A percentile compares a stretch with the other conserved stretches of the same genome.
These are phyloP conservation scores for Podarcis lilfordi DNA, from an alignment of 2,797 vertebrate species.

Conservation along the genomic window DNA sequence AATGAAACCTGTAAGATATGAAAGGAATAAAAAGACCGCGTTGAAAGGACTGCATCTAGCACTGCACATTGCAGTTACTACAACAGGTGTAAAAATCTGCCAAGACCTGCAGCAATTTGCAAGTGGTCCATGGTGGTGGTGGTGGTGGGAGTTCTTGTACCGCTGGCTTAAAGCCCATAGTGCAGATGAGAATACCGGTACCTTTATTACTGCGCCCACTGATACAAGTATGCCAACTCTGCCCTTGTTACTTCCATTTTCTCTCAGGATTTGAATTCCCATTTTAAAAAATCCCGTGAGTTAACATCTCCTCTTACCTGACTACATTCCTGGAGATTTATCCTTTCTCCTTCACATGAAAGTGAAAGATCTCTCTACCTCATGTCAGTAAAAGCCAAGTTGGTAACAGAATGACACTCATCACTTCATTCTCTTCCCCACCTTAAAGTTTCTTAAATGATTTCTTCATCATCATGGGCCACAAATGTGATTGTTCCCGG, in stretches of 20 bases:
- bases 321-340: too few species aligned
- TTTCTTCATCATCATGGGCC: background rate
- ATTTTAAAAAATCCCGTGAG: background rate
- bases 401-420: background rate
- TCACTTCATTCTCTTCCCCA: background rate
- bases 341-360: background rate
- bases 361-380: background rate
- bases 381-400: background rate
- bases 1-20: too few species aligned
- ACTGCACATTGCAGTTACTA: too few species aligned
- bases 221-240: background rate
- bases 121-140: too few species aligned
- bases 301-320: background rate
- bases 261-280: background rate
- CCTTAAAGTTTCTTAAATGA: constrained; percentile 1
- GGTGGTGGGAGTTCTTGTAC: too few species aligned
- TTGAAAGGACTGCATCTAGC: too few species aligned
- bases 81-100: too few species aligned
- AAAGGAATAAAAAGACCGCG: too few species aligned
- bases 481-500: constrained; percentile 25
- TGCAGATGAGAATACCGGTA: background rate
- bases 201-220: background rate
- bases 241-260: background rate
- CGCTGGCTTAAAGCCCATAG: background rate
- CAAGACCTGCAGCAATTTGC: too few species aligned